A percentile compares a stretch with the other conserved stretches of the same genome.
These are phyloP conservation scores for Cygnus buccinator DNA, from an alignment of 2,113 vertebrate genomes.

Conservation along the genomic window DNA sequence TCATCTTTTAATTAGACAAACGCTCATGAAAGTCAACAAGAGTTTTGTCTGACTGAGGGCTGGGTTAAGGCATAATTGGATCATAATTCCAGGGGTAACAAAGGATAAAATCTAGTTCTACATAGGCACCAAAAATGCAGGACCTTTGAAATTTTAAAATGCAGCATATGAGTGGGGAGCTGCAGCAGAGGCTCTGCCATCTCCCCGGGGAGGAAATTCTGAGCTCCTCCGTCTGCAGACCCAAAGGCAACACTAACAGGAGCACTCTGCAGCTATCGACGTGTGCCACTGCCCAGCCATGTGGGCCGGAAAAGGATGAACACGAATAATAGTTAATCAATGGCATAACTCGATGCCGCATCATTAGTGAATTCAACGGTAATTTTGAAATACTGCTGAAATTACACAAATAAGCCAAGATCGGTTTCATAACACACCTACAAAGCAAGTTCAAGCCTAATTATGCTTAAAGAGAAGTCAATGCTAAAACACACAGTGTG, in stretches of 20 bases:
- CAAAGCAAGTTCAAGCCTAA: neutral
- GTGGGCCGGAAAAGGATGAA: neutral
- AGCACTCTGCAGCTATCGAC: neutral
- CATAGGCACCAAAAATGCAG: neutral
- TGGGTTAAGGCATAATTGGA: conserved; percentile 44
- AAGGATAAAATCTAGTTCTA: conserved; percentile 9
- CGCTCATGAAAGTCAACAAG: conserved; percentile 67
- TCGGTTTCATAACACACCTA: neutral
- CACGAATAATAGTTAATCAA: neutral
- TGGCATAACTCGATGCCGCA: neutral
- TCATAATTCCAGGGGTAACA: conserved; percentile 37
- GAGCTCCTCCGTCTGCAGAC: neutral
- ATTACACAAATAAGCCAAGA: neutral
- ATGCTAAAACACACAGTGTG: fast-evolving
- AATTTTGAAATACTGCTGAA: neutral
- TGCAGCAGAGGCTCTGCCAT: neutral
- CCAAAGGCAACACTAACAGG: neutral
- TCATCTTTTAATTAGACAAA: conserved; percentile 64
- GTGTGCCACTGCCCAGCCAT: neutral
- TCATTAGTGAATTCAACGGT: neutral
- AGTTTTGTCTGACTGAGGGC: conserved; percentile 48
- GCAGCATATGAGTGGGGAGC: neutral
- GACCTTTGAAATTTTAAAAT: neutral
- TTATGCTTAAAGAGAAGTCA: neutral
- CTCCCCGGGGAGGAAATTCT: neutral